Conservation (phyloP, 2,888 invertebrate genomes). For the Graphium colonna region DNA sequence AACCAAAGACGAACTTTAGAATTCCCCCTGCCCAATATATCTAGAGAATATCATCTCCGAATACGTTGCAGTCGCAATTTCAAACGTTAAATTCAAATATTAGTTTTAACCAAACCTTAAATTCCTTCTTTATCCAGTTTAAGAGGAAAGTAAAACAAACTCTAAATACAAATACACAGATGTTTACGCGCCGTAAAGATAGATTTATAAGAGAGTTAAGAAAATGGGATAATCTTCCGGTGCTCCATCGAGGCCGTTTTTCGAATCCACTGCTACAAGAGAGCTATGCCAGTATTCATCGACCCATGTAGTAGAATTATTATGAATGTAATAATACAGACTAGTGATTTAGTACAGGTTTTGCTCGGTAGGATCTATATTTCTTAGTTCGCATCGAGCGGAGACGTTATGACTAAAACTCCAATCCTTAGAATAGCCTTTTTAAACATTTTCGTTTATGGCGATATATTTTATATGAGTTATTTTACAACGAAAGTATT, state of each 20-base stretch:
- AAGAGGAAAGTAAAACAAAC: conserved; percentile 1
- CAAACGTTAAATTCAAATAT: not conserved
- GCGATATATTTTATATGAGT: too few relatives aligned
- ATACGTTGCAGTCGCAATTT: too few relatives aligned
- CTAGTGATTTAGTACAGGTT: conserved; percentile 77
- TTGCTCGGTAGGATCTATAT: conserved; percentile 74
- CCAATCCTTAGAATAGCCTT: conserved; percentile 59
- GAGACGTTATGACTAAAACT: conserved; percentile 76
- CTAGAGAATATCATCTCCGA: too few relatives aligned
- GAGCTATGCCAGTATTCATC: conserved; percentile 26
- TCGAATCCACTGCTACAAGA: conserved; percentile 19
- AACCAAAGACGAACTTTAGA: too few relatives aligned
- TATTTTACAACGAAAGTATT: too few relatives aligned
- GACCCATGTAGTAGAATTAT: conserved; percentile 25
- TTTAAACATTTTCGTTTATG: conserved; percentile 15
- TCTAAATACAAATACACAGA: conserved; percentile 5
- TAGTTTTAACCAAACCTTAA: not conserved
- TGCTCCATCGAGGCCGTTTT: conserved; percentile 6
- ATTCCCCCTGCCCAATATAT: too few relatives aligned
- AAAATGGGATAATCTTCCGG: conserved; percentile 20
- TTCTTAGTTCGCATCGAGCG: conserved; percentile 75
- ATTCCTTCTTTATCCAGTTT: not conserved
- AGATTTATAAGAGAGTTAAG: conserved; percentile 21
- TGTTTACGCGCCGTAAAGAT: conserved; percentile 15
- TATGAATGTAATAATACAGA: conserved; percentile 61